Evolutionary conservation across 2,797 vertebrate genomes (phyloP).

Genomic region (Sarcoramphus papa): DNA sequence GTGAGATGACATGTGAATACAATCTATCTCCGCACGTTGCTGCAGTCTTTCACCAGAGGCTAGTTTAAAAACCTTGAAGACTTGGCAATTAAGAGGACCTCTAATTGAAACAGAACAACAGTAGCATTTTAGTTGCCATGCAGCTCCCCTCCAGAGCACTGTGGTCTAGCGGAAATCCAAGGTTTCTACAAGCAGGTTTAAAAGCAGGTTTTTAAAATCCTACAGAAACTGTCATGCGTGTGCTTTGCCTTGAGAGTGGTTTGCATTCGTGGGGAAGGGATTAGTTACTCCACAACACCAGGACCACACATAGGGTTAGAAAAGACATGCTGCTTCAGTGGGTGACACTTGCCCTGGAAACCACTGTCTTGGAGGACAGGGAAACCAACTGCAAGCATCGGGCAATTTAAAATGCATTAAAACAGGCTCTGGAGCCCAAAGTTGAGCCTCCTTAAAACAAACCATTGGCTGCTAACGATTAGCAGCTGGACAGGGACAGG

Average conservation of each 20-base stretch:
- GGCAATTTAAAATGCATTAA: not conserved
- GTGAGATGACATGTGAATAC: not conserved
- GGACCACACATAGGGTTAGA: not conserved
- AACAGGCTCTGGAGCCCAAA: not conserved
- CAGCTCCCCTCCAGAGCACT: not conserved
- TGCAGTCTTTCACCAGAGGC: conserved; percentile 44
- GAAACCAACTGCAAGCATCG: not conserved
- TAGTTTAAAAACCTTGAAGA: conserved; percentile 38
- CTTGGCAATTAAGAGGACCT: conserved; percentile 45
- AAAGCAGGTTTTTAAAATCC: not conserved
- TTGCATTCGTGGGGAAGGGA: not conserved
- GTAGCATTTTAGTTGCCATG: conserved; percentile 35
- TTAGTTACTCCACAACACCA: not conserved
- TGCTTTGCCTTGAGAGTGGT: not conserved
- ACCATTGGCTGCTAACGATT: not conserved
- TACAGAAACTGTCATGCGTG: not conserved
- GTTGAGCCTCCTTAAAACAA: not conserved
- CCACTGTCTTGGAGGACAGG: not conserved
- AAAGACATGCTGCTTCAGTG: not conserved
- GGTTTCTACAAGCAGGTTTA: not conserved
- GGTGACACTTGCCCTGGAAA: not conserved
- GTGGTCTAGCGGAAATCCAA: conserved; percentile 3
- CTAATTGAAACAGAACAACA: conserved; percentile 43
- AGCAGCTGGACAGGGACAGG: not conserved
- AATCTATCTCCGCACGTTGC: not conserved